Evolutionary conservation across 2,797 vertebrate species (phyloP).

Genomic region (Eutrigla gurnardus): DNA sequence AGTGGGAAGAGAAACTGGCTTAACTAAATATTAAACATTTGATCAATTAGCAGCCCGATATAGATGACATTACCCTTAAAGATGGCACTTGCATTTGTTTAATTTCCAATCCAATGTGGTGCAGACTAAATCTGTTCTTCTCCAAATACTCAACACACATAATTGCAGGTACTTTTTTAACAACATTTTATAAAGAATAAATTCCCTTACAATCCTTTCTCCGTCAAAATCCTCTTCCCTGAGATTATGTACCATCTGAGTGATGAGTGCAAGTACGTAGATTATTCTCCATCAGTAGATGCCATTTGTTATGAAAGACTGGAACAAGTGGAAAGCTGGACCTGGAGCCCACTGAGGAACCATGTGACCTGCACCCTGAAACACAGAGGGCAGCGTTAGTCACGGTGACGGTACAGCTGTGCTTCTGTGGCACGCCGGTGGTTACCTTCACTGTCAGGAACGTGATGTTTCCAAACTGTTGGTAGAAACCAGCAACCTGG

Average conservation of each 20-base stretch:
- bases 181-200: not conserved
- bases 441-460: constrained; percentile 86
- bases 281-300: constrained; percentile 60
- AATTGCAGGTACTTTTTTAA: not conserved
- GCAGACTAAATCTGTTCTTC: not conserved
- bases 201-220: constrained; percentile 1
- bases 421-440: not conserved
- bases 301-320: constrained; percentile 81
- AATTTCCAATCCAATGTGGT: not conserved
- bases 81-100: not conserved
- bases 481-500: constrained; percentile 85
- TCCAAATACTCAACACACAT: not conserved
- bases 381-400: constrained; percentile 11
- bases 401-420: not conserved
- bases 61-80: not conserved
- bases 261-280: constrained; percentile 25
- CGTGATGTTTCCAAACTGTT: constrained; percentile 83
- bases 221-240: constrained; percentile 52
- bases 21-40: not conserved
- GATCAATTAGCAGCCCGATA: not conserved
- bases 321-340: constrained; percentile 83
- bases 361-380: constrained; percentile 88
- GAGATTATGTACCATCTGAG: constrained; percentile 41
- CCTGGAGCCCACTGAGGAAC: constrained; percentile 88
- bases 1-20: not conserved